Evolutionary conservation across 1,140 invertebrate species (phyloP).

Genomic region (fruit fly (Drosophila melanogaster)): Release_6_plus_ISO1_MT NT_033779.5:9514501-9515000

Average conservation of each 20-base stretch:
- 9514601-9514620: slow-evolving; percentile 1
- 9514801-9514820: slow-evolving; percentile 53
- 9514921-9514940: slow-evolving; percentile 21
- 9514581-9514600: slow-evolving; percentile 54
- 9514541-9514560: slow-evolving; percentile 4
- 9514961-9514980: slow-evolving; percentile 4
- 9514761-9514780: slow-evolving; percentile 42
- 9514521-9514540: background rate
- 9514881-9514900: slow-evolving; percentile 16
- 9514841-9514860: slow-evolving; percentile 10
- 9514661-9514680: slow-evolving; percentile 19
- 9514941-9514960: slow-evolving; percentile 4
- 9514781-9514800: slow-evolving; percentile 62
- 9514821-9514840: slow-evolving; percentile 44
- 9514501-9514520: slow-evolving; percentile 24
- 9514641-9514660: slow-evolving; percentile 5
- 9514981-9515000: slow-evolving; percentile 45
- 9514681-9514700: slow-evolving; percentile 43
- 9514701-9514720: slow-evolving; percentile 30
- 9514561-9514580: slow-evolving; percentile 69
- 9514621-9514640: slow-evolving; percentile 16
- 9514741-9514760: slow-evolving; percentile 27
- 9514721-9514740: background rate
- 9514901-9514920: slow-evolving; percentile 33
- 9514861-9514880: slow-evolving; percentile 4